phyloP scores from a whole-genome alignment of 1,140 invertebrate genomes.

The Drosophila persimilis region DNA sequence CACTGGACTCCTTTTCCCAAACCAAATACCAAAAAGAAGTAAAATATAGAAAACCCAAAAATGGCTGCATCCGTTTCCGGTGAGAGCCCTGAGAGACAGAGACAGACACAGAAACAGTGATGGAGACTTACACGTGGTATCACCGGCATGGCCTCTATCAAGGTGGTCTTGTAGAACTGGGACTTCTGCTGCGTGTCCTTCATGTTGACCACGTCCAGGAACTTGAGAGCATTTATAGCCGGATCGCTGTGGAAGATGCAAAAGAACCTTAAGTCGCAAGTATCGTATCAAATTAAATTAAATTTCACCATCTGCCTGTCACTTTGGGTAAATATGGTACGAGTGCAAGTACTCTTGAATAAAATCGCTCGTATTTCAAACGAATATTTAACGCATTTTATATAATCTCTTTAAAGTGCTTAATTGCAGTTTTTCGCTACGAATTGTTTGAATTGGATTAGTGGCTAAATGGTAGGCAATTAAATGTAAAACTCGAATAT shows the following conservation, averaged over 20 bases:
- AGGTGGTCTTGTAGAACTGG: slow-evolving; percentile 93
- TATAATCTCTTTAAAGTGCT: slow-evolving; percentile 5
- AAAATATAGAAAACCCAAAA: slow-evolving; percentile 14
- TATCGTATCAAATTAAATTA: slow-evolving; percentile 27
- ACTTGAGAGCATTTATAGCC: slow-evolving; percentile 94
- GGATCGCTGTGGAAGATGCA: slow-evolving; percentile 89
- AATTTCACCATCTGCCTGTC: slow-evolving; percentile 2
- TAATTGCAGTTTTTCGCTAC: slow-evolving; percentile 22
- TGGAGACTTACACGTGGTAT: slow-evolving; percentile 92
- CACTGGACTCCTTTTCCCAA: slow-evolving; percentile 3
- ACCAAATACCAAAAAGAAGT: slow-evolving; percentile 14
- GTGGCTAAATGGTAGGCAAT: slow-evolving; percentile 35
- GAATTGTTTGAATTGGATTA: slow-evolving; percentile 15
- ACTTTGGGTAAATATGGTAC: background rate
- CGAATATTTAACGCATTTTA: too few relatives aligned
- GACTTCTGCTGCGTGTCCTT: slow-evolving; percentile 94
- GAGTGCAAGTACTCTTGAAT: background rate
- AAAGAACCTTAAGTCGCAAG: slow-evolving; percentile 55
- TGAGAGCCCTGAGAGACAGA: background rate
- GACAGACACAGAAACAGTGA: background rate
- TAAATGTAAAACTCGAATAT: slow-evolving; percentile 20
- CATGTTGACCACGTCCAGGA: slow-evolving; percentile 95
- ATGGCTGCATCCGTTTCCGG: slow-evolving; percentile 52
- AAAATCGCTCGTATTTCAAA: too few relatives aligned
- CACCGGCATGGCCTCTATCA: slow-evolving; percentile 93